Evolutionary conservation across 2,888 invertebrate genomes (phyloP), one percentile per base, ranked within the genome.

Genomic region (Drosophila differens): DNA sequence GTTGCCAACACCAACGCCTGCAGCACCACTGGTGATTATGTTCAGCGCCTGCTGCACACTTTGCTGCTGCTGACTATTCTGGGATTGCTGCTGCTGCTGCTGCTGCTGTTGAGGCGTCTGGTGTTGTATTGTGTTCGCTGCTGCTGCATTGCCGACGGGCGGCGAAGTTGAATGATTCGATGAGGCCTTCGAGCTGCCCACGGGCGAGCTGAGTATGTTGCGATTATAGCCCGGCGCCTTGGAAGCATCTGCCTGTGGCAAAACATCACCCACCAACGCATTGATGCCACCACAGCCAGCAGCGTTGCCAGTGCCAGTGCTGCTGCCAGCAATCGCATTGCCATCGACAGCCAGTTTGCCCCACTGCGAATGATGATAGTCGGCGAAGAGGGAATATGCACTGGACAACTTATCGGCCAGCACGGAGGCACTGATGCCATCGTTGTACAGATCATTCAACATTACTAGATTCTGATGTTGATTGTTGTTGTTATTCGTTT

Each of bases 371-470:
- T 94, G 92, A 87, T 94, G 92, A 87, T 94, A 92, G 92, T 97
- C 97, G 92, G 97, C 97, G 93, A 98, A 98, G 78, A 98, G 95
- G 0, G 98, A 97, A 94, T 98, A 98, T 91, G 98, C 97, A 76
- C 93, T 92, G 44, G 93, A 92, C 33, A 93, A 86, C 71, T 93
- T 92, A 37, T 92, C 88, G 5, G 93, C 88, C 60, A 92, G 65
- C 53, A 93, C 47, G 25, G 47, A 91, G 16, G 91, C 80, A 39
- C 91, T 91, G 61, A 92, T 91, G 55, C 89, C 89, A 63, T 89
- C 90, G 62, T 76, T 71, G 9, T 90, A 83, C 7, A 86, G 35
- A 65, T 85, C 88, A 25, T 81, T 87, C 14, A 91, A 44, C 6
- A 79, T 83, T 9, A 89, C 82, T 59, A 91, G 77, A 57, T 90